Percentiles rank a stretch among this genome's conserved stretches.
phyloP scores from a whole-genome alignment of 2,797 vertebrate species.

The Manis javanica region DNA sequence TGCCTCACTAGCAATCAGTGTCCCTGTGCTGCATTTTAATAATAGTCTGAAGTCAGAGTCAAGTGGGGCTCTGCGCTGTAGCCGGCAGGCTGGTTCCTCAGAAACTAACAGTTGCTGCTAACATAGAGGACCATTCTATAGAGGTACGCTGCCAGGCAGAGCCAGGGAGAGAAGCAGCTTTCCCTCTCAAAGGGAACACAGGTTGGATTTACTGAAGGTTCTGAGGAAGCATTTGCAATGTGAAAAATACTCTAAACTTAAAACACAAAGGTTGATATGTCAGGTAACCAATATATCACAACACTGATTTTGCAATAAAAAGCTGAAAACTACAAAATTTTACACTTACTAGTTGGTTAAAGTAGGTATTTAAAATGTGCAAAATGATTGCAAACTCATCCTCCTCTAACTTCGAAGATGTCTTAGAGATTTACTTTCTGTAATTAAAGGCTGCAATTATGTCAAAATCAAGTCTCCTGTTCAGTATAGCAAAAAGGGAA shows the following conservation, averaged over 20 bases:
- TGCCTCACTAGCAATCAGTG: constrained; percentile 68
- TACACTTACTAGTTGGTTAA: constrained; percentile 3
- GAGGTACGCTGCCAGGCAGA: neutral
- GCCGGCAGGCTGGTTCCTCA: neutral
- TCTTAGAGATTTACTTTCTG: neutral
- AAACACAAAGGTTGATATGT: neutral
- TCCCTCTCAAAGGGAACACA: neutral
- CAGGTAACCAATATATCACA: neutral
- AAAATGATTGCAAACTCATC: neutral
- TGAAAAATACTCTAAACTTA: neutral
- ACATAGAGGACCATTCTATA: neutral
- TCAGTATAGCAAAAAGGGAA: neutral
- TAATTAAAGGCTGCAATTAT: neutral
- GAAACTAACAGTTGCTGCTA: neutral
- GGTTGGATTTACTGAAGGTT: neutral
- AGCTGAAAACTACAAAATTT: constrained; percentile 33
- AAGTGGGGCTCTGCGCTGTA: neutral
- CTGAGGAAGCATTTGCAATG: neutral
- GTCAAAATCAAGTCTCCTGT: neutral
- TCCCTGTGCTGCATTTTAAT: constrained; percentile 62
- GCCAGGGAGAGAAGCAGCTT: neutral
- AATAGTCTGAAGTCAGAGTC: constrained; percentile 67
- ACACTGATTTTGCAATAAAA: constrained; percentile 30
- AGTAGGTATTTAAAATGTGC: neutral
- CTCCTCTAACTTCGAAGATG: neutral